Evolutionary conservation across 1,140 invertebrate genomes (phyloP), one percentile per base, ranked within the genome.

Genomic region (Lasaia peninsularis): DNA sequence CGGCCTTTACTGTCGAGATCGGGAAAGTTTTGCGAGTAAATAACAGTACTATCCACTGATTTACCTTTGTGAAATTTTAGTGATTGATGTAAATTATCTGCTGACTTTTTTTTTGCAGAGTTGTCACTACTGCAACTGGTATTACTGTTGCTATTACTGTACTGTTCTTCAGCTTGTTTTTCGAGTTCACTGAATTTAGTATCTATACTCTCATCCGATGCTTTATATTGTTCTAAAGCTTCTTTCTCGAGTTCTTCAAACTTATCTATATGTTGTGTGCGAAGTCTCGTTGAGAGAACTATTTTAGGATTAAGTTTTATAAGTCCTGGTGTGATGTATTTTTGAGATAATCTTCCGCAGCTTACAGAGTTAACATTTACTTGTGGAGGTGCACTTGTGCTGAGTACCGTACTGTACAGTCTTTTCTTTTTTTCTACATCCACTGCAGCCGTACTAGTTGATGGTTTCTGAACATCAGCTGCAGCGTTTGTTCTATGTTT

Each of bases 141-240:
- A 62, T 88, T 88, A 51, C 88, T 88, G 48, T 88, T 88, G 51
- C 86, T 88, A 0, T 75, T 82, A 56, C 78, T 89, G 62, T 89
- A 89, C 57, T 89, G 86, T 62, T 89, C 88, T 0, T 81, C 85
- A 6, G 88, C 88, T 52, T 89, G 76, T 12, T 86, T 80, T 64
- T 89, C 88, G 33, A 89, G 65, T 51, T 88, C 86, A 5, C 75
- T 73, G 58, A 89, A 86, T 53, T 87, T 89, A 0, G 81, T 85
- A 58, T 89, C 84, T 65, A 89, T 88, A 63, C 88, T 89, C 58
- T 89, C 88, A 51, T 89, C 86, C 2, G 88, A 89, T 1, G 82
- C 78, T 63, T 89, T 89, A 50, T 89, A 89, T 53, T 89, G 88
- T 62, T 89, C 86, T n/a, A 89, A 57, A 12, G 88, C 88, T 69